These are phyloP conservation scores for Chelonia mydas DNA, from an alignment of 2,797 vertebrate genomes.

Conservation along the genomic window DNA sequence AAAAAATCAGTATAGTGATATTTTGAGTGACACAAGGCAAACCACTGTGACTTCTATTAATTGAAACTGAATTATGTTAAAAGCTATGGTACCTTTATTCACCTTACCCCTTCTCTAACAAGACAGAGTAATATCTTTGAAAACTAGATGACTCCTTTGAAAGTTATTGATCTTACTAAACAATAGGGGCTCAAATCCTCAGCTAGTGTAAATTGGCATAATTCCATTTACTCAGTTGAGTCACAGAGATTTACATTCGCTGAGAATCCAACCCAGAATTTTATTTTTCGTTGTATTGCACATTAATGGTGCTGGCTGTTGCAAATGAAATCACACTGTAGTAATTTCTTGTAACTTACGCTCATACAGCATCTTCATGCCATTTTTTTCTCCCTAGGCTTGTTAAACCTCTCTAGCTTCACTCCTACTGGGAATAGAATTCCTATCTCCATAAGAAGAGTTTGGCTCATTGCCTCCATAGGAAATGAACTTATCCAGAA, in stretches of 20 bases:
- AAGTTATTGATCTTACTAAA: background rate
- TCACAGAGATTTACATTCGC: background rate
- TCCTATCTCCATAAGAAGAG: background rate
- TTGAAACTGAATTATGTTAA: background rate
- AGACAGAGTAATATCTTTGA: background rate
- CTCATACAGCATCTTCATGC: rapidly evolving
- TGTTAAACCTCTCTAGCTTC: background rate
- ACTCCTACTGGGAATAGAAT: background rate
- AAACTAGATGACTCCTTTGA: background rate
- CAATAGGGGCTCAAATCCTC: background rate
- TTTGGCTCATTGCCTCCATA: background rate
- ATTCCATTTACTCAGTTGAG: background rate
- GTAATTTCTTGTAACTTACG: background rate
- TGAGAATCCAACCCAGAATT: slow-evolving; percentile 1
- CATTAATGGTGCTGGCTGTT: background rate
- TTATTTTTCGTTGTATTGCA: background rate
- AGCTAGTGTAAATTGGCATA: background rate
- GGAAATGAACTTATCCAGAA: slow-evolving; percentile 31
- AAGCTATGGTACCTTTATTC: background rate
- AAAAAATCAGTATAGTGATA: background rate
- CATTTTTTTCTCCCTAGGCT: background rate
- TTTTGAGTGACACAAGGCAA: background rate
- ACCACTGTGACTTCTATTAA: background rate
- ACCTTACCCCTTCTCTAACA: background rate
- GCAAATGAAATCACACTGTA: rapidly evolving